phyloP scores from a whole-genome alignment of 2,888 invertebrate species.

The Phengaris alcon region DNA sequence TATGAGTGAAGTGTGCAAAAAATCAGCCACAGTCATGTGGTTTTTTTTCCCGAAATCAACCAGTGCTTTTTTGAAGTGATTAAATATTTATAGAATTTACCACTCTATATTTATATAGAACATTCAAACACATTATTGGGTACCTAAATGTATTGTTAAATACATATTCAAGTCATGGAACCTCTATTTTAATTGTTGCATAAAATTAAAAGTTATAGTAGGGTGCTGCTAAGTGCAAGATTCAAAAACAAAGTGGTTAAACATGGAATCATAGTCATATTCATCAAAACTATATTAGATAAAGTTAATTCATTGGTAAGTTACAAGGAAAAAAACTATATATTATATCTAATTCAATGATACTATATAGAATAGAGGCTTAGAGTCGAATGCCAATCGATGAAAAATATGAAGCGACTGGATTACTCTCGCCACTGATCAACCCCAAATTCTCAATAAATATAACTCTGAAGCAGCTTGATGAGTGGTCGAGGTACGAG shows the following conservation, averaged over 20 bases:
- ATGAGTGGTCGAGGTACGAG: conserved; percentile 51
- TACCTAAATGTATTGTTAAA: not conserved
- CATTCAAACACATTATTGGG: not conserved
- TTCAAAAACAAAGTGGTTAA: conserved; percentile 43
- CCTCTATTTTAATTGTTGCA: conserved; percentile 18
- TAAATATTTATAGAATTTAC: not conserved
- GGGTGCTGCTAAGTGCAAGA: conserved; percentile 27
- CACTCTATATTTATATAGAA: not conserved
- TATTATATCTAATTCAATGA: conserved; percentile 56
- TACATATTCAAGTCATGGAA: not conserved
- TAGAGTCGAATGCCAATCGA: conserved; percentile 60
- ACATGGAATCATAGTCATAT: conserved; percentile 46
- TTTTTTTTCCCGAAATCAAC: not conserved
- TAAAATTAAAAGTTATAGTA: conserved; percentile 27
- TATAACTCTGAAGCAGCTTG: conserved; percentile 34
- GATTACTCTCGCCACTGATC: conserved; percentile 53
- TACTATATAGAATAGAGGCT: conserved; percentile 60
- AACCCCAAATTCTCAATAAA: conserved; percentile 31
- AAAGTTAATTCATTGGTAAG: conserved; percentile 73
- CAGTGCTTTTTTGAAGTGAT: not conserved
- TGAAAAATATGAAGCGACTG: conserved; percentile 57
- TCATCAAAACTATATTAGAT: conserved; percentile 52
- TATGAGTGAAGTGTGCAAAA: not conserved
- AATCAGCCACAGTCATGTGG: conserved; percentile 18
- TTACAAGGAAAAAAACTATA: conserved; percentile 66